phyloP scores from a whole-genome alignment of 1,140 invertebrate genomes.

The Calosoma granatense region DNA sequence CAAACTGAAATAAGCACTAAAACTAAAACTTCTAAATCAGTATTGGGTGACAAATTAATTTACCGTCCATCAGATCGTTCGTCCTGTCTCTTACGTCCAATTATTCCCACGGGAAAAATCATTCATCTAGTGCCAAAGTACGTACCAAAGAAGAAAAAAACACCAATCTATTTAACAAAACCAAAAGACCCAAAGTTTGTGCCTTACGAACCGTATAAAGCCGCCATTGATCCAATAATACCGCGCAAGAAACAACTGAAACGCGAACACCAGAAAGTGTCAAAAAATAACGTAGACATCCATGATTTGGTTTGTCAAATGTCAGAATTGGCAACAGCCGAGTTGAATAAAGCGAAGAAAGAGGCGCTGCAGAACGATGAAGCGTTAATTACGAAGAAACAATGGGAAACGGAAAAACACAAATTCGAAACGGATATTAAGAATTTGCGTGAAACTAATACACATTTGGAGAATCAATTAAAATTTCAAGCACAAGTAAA shows the following conservation, averaged over 20 bases:
- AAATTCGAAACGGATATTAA: slow-evolving; percentile 43
- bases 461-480: slow-evolving; percentile 56
- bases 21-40: not conserved
- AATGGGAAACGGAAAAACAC: slow-evolving; percentile 29
- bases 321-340: slow-evolving; percentile 48
- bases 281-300: slow-evolving; percentile 57
- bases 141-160: slow-evolving; percentile 24
- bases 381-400: slow-evolving; percentile 22
- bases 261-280: slow-evolving; percentile 20
- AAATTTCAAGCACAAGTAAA: slow-evolving; percentile 57
- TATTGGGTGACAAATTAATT: slow-evolving; percentile 12
- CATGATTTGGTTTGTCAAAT: slow-evolving; percentile 56
- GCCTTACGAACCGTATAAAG: slow-evolving; percentile 81
- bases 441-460: slow-evolving; percentile 48
- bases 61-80: slow-evolving; percentile 17
- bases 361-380: slow-evolving; percentile 24
- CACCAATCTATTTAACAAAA: slow-evolving; percentile 34
- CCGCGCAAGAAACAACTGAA: slow-evolving; percentile 37
- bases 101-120: slow-evolving; percentile 25
- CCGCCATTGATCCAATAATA: slow-evolving; percentile 67
- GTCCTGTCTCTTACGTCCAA: slow-evolving; percentile 25
- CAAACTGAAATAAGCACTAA: slow-evolving; percentile 13
- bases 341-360: slow-evolving; percentile 32
- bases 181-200: slow-evolving; percentile 73
- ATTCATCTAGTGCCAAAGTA: slow-evolving; percentile 29